Evolutionary conservation across 2,888 invertebrate species (phyloP), one percentile per base, ranked within the genome.

Genomic region (Nomada lathburiana): DNA sequence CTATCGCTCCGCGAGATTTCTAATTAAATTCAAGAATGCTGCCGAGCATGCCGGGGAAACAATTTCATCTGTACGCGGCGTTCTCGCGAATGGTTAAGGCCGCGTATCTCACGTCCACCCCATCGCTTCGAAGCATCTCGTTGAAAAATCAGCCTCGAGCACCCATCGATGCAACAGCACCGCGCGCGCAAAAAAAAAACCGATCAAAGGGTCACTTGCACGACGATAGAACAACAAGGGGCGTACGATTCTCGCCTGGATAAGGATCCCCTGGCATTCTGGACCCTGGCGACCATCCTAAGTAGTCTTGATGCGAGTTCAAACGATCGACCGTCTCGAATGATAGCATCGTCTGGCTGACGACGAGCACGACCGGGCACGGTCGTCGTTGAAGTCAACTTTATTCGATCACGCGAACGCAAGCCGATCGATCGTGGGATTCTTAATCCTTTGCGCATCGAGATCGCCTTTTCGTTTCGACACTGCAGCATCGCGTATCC

Each of bases 221-320:
- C 20, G 11, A 47, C 16, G 50, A 50, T 10, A 13, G 18, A 18
- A n/a, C 36, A 62, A n/a, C 42, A 29, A 18, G 47, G 29, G 52
- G 36, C 23, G 9, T 5, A 13, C 0, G 18, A 42, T 13, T 26
- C 42, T 42, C 76, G 80, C 69, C 76, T 81, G 71, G 63, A 71
- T 42, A 29, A 52, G 67, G 74, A 67, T 59, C 53, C n/a, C 20
- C 64, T 65, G 77, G 78, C 53, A 75, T 55, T 50, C 36, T 47
- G 11, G 44, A 72, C 42, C 50, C 53, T 80, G 73, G 72, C 82
- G 53, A 1, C 53, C n/a, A 23, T 73, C 67, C 73, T 62, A 62
- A 81, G 36, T 57, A 69, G 23, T 70, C 67, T 44, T 62, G 13
- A 62, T 60, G 44, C 65, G 42, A 1, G 59, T 59, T 79, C 57